Base-by-base conservation (phyloP, 2,797 vertebrate genomes). In the Gallinago nigripennis region DNA sequence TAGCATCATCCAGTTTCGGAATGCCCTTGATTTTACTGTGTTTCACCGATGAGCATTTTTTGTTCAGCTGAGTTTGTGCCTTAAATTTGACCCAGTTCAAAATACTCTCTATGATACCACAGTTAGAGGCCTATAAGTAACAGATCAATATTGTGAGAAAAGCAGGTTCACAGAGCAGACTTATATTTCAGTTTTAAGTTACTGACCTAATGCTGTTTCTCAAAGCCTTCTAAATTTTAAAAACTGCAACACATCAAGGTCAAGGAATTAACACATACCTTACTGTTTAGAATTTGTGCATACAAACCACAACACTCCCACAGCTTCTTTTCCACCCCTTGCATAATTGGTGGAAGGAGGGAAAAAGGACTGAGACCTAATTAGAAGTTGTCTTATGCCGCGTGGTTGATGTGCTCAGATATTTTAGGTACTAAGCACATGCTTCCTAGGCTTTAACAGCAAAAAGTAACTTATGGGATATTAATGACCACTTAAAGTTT, bases 11-110 rank as follows among this genome's bases (percentile, higher is more conserved):
- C 96, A 99, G 96, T 95, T 99, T 99, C 1, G 99, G 99, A 97
- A 99, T 99, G 95, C 99, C 99, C 95, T 99, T 99, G 95, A 99
- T 99, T 98, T 99, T 99, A 97, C 98, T 99, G 91, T 99, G 98
- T 86, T 99, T 99, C 96, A 99, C 99, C 1, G 99, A 99, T 11
- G 99, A 99, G 96, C 99, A 99, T 86, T 99, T 99, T 97, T 99
- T 99, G 95, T 99, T 99, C 78, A 99, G 97, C 90, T 99, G 99
- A 41, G 98, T 99, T 97, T 99, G 99, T 63, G 99, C 99, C 96
- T 99, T 99, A 95, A 99, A 99, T 98, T 99, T 99, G 72, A 99
- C 99, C 99, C 99, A 99, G 86, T 99, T 99, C 92, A 99, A 96
- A 90, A 99, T 99, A 93, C 98, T 99, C 95, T 99, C 99, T 88